Base-by-base conservation (phyloP, 2,797 vertebrate species). In the Pseudotriccus pelzelni region DNA sequence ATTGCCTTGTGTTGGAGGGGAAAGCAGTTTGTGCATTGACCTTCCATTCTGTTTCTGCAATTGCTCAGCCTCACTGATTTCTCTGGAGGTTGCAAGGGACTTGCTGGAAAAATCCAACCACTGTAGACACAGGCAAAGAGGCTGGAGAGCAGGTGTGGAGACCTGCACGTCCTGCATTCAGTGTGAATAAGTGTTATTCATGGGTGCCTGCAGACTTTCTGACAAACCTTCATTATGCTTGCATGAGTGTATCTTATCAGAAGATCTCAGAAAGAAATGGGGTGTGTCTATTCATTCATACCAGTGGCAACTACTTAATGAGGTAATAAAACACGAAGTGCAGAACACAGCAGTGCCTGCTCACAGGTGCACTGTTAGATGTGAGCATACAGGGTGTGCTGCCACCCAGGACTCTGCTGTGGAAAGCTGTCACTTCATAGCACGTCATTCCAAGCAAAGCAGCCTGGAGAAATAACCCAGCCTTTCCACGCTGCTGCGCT, bases 141-240 rank as follows among this genome's bases (percentile, higher is more conserved):
- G 39, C 28, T 76, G 74, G 39, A 72, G 39, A 63, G 53, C 49
- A 25, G 34, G 14, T 43, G 55, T 28, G 53, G 84, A 88, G 43
- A 69, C 8, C 27, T 83, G 58, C 46, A 89, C 1, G 0, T 84
- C 44, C 55, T 81, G n/a, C 49, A 59, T 49, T 90, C 58, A 52
- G 27, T 18, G 24, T 68, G 86, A 91, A 89, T 34, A 53, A 46
- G 9, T n/a, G 43, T 28, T 60, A 32, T 41, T 91, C 60, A 10
- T 12, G 44, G 32, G 30, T 76, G 64, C 56, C 83, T 70, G 50
- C 49, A 74, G 49, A 89, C 93, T 88, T 93, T 85, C 88, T 68
- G 78, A 87, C 80, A 90, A 90, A 79, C 46, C 39, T 79, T 94
- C 85, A 58, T 93, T 87, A 80, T 36, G 21, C 59, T 92, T 88